A percentile compares a stretch with the other conserved stretches of the same genome.
phyloP scores from a whole-genome alignment of 1,140 invertebrate genomes.

The Lordiphosa mommai region DNA sequence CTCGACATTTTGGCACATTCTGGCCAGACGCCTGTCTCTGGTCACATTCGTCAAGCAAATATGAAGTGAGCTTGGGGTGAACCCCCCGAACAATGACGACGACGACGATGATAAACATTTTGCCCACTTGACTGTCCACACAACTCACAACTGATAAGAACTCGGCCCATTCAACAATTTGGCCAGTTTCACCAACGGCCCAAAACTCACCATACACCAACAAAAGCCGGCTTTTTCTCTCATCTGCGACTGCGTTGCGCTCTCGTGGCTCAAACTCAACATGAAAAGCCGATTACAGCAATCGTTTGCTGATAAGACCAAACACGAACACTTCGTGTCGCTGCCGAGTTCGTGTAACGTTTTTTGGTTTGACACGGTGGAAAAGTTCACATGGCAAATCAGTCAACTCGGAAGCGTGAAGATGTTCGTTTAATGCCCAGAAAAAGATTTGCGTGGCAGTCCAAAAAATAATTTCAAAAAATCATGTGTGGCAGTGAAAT shows the following conservation, averaged over 20 bases:
- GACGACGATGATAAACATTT: conserved; percentile 17
- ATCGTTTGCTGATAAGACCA: conserved; percentile 43
- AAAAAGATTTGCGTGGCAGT: conserved; percentile 38
- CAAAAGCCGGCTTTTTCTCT: conserved; percentile 47
- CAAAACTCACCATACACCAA: conserved; percentile 60
- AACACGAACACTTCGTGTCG: conserved; percentile 4
- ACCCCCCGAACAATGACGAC: neutral
- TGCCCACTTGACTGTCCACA: conserved; percentile 6
- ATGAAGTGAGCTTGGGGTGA: conserved; percentile 6
- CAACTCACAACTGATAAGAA: conserved; percentile 53
- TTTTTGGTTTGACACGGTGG: conserved; percentile 22
- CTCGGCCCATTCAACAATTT: conserved; percentile 18
- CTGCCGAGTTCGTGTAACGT: conserved; percentile 20
- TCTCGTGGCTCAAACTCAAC: conserved; percentile 5
- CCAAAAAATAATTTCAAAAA: neutral
- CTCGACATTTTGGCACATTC: conserved; percentile 37
- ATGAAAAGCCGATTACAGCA: neutral
- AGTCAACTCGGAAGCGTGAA: conserved; percentile 78
- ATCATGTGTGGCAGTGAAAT: too few relatives aligned
- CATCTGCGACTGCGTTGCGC: conserved; percentile 32
- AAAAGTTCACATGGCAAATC: conserved; percentile 37
- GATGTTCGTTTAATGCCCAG: conserved; percentile 65
- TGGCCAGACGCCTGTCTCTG: conserved; percentile 23
- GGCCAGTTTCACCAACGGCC: conserved; percentile 42
- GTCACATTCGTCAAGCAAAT: conserved; percentile 32